These are phyloP conservation scores for Corbicula japonica DNA, from an alignment of 2,888 invertebrate species.

Conservation along the genomic window DNA sequence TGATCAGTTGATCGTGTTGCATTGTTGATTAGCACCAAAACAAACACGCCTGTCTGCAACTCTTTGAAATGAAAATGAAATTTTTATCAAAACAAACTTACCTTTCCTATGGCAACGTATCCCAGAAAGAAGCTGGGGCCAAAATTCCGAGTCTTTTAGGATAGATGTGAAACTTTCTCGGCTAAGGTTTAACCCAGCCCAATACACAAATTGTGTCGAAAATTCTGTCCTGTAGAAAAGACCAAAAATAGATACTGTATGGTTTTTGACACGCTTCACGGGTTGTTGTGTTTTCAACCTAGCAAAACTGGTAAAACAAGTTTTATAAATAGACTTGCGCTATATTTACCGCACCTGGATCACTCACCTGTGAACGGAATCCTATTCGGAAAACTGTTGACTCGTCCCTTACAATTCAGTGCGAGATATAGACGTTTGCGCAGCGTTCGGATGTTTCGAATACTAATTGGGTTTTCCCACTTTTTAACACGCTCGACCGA, in stretches of 20 bases:
- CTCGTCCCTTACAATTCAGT: no score
- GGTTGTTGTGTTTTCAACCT: slow-evolving; percentile 55
- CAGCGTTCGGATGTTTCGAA: no score
- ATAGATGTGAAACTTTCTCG: slow-evolving; percentile 29
- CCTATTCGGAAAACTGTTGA: no score
- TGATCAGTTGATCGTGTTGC: no score
- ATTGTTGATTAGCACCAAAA: slow-evolving; percentile 15
- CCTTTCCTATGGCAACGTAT: slow-evolving; percentile 21
- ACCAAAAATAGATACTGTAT: slow-evolving; percentile 47
- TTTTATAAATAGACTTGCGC: slow-evolving; percentile 59
- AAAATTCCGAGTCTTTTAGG: slow-evolving; percentile 6
- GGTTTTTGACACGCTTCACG: slow-evolving; percentile 35
- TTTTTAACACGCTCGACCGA: no score
- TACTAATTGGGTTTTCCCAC: no score
- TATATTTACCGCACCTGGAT: slow-evolving; percentile 31
- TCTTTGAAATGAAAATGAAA: background rate
- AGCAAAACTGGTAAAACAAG: slow-evolving; percentile 73
- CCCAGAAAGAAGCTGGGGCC: slow-evolving; percentile 7
- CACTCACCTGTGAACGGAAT: slow-evolving; percentile 51
- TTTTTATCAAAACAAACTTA: slow-evolving; percentile 9
- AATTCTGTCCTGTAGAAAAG: slow-evolving; percentile 60
- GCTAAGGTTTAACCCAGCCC: slow-evolving; percentile 59
- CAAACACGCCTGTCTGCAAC: slow-evolving; percentile 38
- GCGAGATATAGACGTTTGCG: no score
- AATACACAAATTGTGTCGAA: slow-evolving; percentile 51